phyloP scores from a whole-genome alignment of 2,797 vertebrate genomes.

The Cryptoblepharus egeriae region DNA sequence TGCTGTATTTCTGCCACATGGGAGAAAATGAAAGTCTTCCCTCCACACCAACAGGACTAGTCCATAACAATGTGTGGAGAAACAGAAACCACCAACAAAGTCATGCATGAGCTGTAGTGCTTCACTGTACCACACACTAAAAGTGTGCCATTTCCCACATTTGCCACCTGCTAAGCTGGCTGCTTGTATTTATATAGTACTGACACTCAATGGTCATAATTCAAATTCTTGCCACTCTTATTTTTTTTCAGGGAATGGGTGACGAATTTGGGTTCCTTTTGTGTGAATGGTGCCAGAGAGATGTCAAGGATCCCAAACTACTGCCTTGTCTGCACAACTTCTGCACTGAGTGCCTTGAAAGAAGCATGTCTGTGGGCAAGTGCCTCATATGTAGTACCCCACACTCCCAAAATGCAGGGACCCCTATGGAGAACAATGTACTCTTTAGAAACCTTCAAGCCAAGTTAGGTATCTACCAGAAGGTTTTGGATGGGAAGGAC shows the following conservation, averaged over 20 bases:
- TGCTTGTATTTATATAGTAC: too few relatives aligned
- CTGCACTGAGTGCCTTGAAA: slow-evolving; percentile 60
- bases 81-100: too few relatives aligned
- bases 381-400: slow-evolving; percentile 59
- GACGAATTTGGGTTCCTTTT: slow-evolving; percentile 71
- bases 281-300: slow-evolving; percentile 62
- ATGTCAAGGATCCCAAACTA: slow-evolving; percentile 67
- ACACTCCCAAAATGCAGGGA: accelerated
- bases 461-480: slow-evolving; percentile 50
- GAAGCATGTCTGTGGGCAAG: accelerated
- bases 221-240: accelerated
- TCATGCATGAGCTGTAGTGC: too few relatives aligned
- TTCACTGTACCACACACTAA: too few relatives aligned
- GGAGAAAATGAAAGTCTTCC: too few relatives aligned
- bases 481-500: background rate
- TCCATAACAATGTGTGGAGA: too few relatives aligned
- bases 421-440: slow-evolving; percentile 42
- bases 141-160: too few relatives aligned
- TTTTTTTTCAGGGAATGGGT: background rate
- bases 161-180: too few relatives aligned
- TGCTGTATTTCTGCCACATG: too few relatives aligned
- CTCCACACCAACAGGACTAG: too few relatives aligned
- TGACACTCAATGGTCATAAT: too few relatives aligned
- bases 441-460: slow-evolving; percentile 69
- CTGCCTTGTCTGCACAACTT: slow-evolving; percentile 74